Conservation (phyloP, 2,113 vertebrate species). For the Nannobrachium achirus region DNA sequence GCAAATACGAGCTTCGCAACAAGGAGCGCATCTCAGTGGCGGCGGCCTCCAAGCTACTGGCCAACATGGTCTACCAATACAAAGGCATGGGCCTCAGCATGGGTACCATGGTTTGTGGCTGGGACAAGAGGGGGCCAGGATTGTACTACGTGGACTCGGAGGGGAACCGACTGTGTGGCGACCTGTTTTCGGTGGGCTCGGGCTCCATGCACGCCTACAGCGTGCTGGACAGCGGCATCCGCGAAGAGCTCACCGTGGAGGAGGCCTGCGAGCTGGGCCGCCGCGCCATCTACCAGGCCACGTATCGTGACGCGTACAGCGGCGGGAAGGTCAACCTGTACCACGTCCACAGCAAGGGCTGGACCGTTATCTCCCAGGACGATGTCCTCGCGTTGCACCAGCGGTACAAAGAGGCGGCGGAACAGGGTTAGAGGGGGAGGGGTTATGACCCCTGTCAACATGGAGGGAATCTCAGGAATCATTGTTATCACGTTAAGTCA, state of each 20-base stretch:
- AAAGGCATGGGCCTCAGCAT: constrained; percentile 94
- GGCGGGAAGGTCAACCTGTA: constrained; percentile 91
- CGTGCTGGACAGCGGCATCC: constrained; percentile 88
- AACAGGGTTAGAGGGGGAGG: background rate
- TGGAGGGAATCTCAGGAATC: no score
- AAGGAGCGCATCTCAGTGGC: constrained; percentile 94
- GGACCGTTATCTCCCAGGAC: constrained; percentile 86
- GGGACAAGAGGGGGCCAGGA: constrained; percentile 93
- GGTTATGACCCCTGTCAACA: no score
- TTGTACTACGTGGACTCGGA: constrained; percentile 93
- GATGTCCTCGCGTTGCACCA: constrained; percentile 85
- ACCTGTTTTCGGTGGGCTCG: constrained; percentile 88
- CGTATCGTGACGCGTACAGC: constrained; percentile 91
- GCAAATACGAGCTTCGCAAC: constrained; percentile 92
- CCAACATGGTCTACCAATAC: constrained; percentile 97
- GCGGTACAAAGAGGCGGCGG: constrained; percentile 69
- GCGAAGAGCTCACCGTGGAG: constrained; percentile 79
- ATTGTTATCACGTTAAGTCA: no score
- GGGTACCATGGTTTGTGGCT: constrained; percentile 95
- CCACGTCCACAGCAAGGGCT: constrained; percentile 86
- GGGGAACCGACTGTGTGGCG: constrained; percentile 88
- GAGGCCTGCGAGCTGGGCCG: constrained; percentile 88
- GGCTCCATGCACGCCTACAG: constrained; percentile 94
- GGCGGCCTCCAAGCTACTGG: constrained; percentile 90
- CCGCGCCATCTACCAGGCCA: constrained; percentile 91